These are phyloP conservation scores for Centroberyx gerrardi DNA, from an alignment of 2,797 vertebrate genomes.

Conservation along the genomic window DNA sequence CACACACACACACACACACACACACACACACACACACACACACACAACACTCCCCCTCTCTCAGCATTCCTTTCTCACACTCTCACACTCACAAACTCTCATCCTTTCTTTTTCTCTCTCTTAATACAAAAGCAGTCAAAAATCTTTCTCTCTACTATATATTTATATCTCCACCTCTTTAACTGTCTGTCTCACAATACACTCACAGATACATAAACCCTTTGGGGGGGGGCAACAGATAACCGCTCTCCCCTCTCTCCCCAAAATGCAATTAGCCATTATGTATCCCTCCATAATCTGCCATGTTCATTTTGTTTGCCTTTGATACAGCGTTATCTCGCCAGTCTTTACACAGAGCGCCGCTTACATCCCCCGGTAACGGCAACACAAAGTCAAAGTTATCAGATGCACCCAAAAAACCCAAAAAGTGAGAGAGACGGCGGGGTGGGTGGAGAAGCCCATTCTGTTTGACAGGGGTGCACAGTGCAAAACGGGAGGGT, in stretches of 20 bases:
- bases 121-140: no score
- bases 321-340: conserved; percentile 76
- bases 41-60: no score
- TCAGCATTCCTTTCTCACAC: no score
- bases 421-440: conserved; percentile 4
- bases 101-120: no score
- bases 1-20: no score
- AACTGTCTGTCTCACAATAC: conserved; percentile 32
- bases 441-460: not conserved
- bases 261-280: conserved; percentile 76
- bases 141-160: no score
- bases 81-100: no score
- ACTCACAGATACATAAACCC: conserved; percentile 54
- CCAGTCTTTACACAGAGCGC: conserved; percentile 61
- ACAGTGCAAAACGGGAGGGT: conserved; percentile 16
- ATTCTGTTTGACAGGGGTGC: conserved; percentile 25
- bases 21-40: no score
- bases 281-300: conserved; percentile 69
- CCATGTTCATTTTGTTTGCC: conserved; percentile 73
- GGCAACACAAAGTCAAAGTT: conserved; percentile 63
- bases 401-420: conserved; percentile 39
- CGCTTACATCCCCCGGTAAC: conserved; percentile 47
- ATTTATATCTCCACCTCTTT: conserved; percentile 6
- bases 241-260: conserved; percentile 52
- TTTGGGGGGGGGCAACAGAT: conserved; percentile 60